phyloP scores from a whole-genome alignment of 2,113 vertebrate species.

The Mirza zaza region DNA sequence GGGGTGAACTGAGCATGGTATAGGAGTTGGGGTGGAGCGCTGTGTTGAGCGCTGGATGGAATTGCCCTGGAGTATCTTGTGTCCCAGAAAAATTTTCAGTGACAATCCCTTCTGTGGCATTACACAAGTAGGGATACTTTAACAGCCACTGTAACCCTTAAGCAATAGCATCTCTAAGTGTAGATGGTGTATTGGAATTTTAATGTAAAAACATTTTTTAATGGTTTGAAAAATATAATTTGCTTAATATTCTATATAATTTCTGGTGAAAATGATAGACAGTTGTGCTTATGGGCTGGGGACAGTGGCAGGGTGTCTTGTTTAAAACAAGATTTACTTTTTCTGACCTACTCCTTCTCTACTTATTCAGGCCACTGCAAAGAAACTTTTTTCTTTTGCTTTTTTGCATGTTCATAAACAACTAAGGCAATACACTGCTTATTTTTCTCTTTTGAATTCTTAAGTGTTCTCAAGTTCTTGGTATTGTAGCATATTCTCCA shows the following conservation, averaged over 20 bases:
- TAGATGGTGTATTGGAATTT: neutral
- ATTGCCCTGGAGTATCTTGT: neutral
- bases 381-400: neutral
- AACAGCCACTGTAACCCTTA: neutral
- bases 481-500: neutral
- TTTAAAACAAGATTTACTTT: neutral
- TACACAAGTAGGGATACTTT: neutral
- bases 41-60: neutral
- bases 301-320: neutral
- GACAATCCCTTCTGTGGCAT: neutral
- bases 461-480: conserved; percentile 18
- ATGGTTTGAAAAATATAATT: neutral
- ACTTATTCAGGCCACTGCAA: neutral
- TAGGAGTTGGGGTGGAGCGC: neutral
- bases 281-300: neutral
- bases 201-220: neutral
- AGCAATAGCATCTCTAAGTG: neutral
- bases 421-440: neutral
- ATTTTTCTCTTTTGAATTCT: neutral
- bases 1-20: neutral
- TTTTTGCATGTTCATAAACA: neutral
- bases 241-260: neutral
- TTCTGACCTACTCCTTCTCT: neutral
- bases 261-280: neutral
- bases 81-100: neutral